These are phyloP conservation scores for Scaptomyza hsui DNA, from an alignment of 1,140 invertebrate species.

Conservation along the genomic window DNA sequence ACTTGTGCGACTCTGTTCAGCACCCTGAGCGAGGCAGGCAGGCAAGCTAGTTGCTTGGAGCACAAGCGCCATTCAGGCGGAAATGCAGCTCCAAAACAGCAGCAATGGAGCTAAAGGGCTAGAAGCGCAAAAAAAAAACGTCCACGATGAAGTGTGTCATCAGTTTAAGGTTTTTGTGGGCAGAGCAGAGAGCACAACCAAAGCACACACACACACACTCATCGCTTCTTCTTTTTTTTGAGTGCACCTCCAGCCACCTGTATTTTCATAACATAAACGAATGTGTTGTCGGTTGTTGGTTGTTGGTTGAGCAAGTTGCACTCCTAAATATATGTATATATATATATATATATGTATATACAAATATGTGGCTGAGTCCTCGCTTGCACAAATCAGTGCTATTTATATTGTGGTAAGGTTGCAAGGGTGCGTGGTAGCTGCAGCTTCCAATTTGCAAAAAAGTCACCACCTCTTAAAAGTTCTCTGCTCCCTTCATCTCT, in stretches of 20 bases:
- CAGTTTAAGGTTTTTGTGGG: constrained; percentile 81
- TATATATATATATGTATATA: no score
- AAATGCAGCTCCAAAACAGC: constrained; percentile 73
- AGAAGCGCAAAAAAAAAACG: constrained; percentile 58
- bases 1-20: constrained; percentile 54
- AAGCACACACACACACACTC: no score
- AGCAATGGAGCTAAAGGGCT: constrained; percentile 48
- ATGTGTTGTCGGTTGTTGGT: constrained; percentile 76
- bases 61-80: constrained; percentile 77
- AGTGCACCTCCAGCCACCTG: constrained; percentile 21
- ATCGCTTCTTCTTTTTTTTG: no score
- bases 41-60: constrained; percentile 65
- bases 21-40: constrained; percentile 31
- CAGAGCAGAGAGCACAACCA: constrained; percentile 35
- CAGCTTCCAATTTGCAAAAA: constrained; percentile 66
- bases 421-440: constrained; percentile 17
- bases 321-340: not conserved
- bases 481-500: constrained; percentile 36
- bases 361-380: no score
- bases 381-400: constrained; percentile 74
- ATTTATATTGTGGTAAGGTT: constrained; percentile 71
- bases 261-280: constrained; percentile 82
- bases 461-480: constrained; percentile 31
- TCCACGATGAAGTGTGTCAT: constrained; percentile 79
- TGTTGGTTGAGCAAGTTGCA: constrained; percentile 73